Evolutionary conservation across 2,797 vertebrate species (phyloP), one percentile per base, ranked within the genome.

Genomic region (Sebastes ruberrimus): DNA sequence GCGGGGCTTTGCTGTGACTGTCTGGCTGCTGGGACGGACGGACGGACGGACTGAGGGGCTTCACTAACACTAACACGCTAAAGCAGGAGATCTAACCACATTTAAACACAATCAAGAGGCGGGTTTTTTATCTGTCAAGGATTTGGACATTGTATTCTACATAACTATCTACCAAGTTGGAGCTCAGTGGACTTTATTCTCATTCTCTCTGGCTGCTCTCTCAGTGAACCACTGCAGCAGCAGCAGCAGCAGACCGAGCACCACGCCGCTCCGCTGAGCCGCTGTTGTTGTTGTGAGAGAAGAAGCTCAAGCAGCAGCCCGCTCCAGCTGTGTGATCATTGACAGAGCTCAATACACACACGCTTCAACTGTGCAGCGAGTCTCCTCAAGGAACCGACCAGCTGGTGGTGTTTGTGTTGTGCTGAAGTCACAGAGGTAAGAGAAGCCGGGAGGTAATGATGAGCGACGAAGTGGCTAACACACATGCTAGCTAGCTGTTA

Each of bases 271-370:
- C 38, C 38, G 38, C 38, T 42, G 38, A 42, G 80, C 75, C 16
- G 80, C 81, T 46, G 83, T 71, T 81, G 86, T 79, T 86, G 88
- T 82, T 77, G 88, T 86, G 91, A 83, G 86, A 84, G 88, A 83
- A 86, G 91, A 91, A 92, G 88, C 92, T 87, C 82, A 52, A 86
- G 53, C 78, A 88, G 68, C 81, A 76, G 82, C 81, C 80, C 71
- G 84, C 89, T 83, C 57, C 38, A 87, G 93, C 93, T 93, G 94
- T 95, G 94, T 95, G 95, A 90, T 95, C 94, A 94, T 95, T 95
- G 94, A 94, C 93, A 95, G 94, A 94, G 93, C 87, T 95, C 93
- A 95, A 65, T 95, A 95, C 93, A 94, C 94, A 95, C 90, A 75
- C 14, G 91, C 91, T 82, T 59, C 61, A 88, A 66, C 80, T 69